Conservation (phyloP, 2,113 vertebrate genomes). For the Podarcis muralis region DNA sequence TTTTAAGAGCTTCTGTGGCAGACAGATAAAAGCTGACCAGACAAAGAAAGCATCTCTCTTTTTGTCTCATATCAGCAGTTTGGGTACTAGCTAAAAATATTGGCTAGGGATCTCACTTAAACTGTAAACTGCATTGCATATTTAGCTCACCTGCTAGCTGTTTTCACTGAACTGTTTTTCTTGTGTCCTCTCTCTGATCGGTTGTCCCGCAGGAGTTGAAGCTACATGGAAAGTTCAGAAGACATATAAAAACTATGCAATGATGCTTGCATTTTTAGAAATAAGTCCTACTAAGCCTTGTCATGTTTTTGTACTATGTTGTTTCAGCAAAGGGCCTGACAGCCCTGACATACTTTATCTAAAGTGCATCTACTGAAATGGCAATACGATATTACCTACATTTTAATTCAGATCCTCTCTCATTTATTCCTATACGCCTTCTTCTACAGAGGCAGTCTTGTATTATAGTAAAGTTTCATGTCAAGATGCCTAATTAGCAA, state of each 20-base stretch:
- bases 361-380: background rate
- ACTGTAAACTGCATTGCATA: constrained; percentile 7
- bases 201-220: constrained; percentile 86
- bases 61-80: background rate
- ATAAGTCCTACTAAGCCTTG: background rate
- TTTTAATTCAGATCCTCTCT: background rate
- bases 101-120: background rate
- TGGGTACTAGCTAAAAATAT: background rate
- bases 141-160: constrained; percentile 87
- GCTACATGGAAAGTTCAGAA: constrained; percentile 64
- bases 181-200: constrained; percentile 90
- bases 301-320: background rate
- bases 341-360: background rate
- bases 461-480: background rate
- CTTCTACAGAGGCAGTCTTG: background rate
- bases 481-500: background rate
- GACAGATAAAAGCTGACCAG: background rate
- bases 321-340: background rate
- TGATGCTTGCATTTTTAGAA: constrained; percentile 17
- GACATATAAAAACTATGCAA: constrained; percentile 44
- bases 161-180: constrained; percentile 91
- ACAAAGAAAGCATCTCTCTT: background rate
- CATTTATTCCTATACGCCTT: background rate
- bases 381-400: background rate
- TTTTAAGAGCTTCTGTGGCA: background rate